Evolutionary conservation across 2,113 vertebrate species (phyloP), one percentile per base, ranked within the genome.

Genomic region (Gymnogyps californianus): DNA sequence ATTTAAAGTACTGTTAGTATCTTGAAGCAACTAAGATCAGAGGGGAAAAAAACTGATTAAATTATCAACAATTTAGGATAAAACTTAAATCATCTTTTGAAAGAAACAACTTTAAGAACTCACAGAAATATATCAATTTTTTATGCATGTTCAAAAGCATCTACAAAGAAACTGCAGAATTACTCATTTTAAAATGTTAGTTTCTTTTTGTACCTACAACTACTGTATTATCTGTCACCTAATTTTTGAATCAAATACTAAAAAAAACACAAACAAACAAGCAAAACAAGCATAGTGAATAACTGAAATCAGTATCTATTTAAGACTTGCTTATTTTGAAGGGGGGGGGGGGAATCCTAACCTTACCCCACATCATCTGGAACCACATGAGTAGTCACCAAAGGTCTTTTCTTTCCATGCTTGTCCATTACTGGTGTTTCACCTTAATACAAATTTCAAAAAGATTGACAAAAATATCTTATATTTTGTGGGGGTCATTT

Each of bases 331-430:
- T 55, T 51, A 54, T 77, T 83, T 91, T 51, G 9, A 4, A 42
- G 42, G 38, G 42, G n/a, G n/a, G n/a, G n/a, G n/a, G n/a, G n/a
- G n/a, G n/a, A n/a, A n/a, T 69, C 71, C 49, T 86, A 55, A 70
- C 31, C 83, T 98, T 98, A 98, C 98, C 98, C 98, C 76, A 98
- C 34, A 83, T 98, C 97, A 89, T 98, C 97, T 87, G 94, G 94
- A 96, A 90, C 59, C 61, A 84, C 59, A 62, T 91, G 96, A 91
- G 91, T 49, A 86, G 79, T 44, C 58, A 55, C 88, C 80, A 93
- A 92, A 83, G 95, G 78, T 76, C 98, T 98, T 96, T 98, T 98
- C 92, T 98, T 98, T 54, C 96, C 98, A 78, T 94, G 98, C 66
- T 98, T 98, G 34, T 98, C 97, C 89, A 95, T 91, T 76, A 94